phyloP scores from a whole-genome alignment of 2,888 invertebrate species.

The Eubasilissa splendida region DNA sequence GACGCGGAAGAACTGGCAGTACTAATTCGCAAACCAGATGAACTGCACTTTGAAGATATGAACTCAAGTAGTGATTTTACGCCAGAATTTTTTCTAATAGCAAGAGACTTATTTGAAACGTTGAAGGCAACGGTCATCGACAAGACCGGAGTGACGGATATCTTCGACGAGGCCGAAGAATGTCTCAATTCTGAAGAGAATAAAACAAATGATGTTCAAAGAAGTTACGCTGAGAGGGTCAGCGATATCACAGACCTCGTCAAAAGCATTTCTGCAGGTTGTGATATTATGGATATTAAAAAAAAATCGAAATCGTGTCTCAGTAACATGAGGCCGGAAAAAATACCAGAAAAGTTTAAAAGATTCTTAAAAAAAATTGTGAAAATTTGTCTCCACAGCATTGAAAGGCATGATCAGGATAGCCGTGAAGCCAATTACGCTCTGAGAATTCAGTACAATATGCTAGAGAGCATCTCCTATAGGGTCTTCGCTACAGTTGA shows the following conservation, averaged over 20 bases:
- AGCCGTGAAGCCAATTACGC: background rate
- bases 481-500: background rate
- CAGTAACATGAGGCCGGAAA: background rate
- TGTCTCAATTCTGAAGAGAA: background rate
- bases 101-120: slow-evolving; percentile 1
- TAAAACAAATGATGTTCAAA: background rate
- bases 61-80: background rate
- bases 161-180: slow-evolving; percentile 4
- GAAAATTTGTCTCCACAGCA: background rate
- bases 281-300: background rate
- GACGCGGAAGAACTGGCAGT: background rate
- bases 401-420: background rate
- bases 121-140: background rate
- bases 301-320: background rate
- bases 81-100: background rate
- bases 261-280: background rate
- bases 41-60: too few relatives aligned
- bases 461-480: background rate
- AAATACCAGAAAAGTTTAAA: background rate
- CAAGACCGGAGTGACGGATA: background rate
- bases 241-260: slow-evolving; percentile 3
- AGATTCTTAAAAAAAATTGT: background rate
- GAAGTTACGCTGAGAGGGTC: background rate
- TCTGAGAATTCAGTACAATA: background rate
- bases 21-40: background rate